Base-by-base conservation (phyloP, 2,113 vertebrate species). In the Zonotrichia leucophrys region DNA sequence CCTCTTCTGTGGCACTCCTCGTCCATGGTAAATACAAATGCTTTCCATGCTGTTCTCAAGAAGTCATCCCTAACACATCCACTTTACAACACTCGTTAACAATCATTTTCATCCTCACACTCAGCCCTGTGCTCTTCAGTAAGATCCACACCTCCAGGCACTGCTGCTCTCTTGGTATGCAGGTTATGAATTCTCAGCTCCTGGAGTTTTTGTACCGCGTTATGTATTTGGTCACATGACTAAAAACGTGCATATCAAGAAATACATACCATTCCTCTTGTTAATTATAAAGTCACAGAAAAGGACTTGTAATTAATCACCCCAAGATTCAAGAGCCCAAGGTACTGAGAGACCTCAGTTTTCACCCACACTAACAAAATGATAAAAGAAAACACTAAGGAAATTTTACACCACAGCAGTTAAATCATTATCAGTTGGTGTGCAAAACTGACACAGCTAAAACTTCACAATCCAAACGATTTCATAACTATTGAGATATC, bases 71-170 rank as follows among this genome's bases (percentile, higher is more conserved):
- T 50, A 62, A 67, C 0, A 2, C 11, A 56, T 16, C 30, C 31
- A 66, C n/a, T 83, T 68, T 11, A 77, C n/a, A 68, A 53, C 12
- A 27, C 25, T 31, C 52, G n/a, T 10, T 28, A 25, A 73, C 27
- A 81, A 12, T 14, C 3, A 13, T 74, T 74, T 78, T 67, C 60
- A 30, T 70, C 47, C 39, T 74, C 60, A 41, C 33, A 49, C 31
- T 42, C 46, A 41, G 76, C 30, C 25, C 39, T 37, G 5, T 41
- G 52, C 31, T 80, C 50, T 44, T 82, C 73, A 67, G 28, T 5
- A 50, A 49, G 27, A 81, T 15, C 10, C 1, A 0, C 13, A 52
- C 28, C 50, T 69, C 62, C 39, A 74, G 15, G 27, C 1, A 1
- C 14, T 63, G 13, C 23, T 87, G 75, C 73, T 53, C n/a, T 49